Evolutionary conservation across 2,888 invertebrate species (phyloP), one percentile per base, ranked within the genome.

Genomic region (Agriopis aurantiaria): DNA sequence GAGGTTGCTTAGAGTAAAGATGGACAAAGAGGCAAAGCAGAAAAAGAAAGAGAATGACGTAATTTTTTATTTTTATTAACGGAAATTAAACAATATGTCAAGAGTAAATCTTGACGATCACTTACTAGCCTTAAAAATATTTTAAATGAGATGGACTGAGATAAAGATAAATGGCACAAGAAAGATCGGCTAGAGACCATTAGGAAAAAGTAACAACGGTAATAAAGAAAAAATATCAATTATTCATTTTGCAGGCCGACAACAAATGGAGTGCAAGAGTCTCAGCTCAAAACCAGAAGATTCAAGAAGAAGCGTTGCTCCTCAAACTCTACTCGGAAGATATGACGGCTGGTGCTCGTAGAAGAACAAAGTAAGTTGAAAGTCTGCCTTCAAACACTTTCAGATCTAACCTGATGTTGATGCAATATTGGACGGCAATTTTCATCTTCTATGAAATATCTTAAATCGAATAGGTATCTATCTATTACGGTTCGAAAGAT

Each of bases 281-380:
- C 0, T 76, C 87, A 1, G 86, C 87, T 0, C 93, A 94, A 73
- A 92, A 92, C 59, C 81, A 78, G 58, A 94, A 93, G 78, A 87
- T 94, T 55, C 88, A 88, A 72, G 88, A 92, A 75, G 90, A 93
- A 68, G 82, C 85, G 4, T 49, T 91, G 0, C 87, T 94, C 0
- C 81, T 94, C 8, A 90, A 89, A 75, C 59, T 93, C 11, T 94
- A 94, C 75, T 79, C 87, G 0, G 93, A 92, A 45, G 93, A 93
- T 55, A 91, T 92, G 92, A 60, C 79, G 0, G 90, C 92, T 1
- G 85, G 85, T 0, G 86, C 92, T 1, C 75, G 11, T 52, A 85
- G 91, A 67, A 84, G 93, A 74, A 71, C 74, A 0, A 93, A 87
- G 93, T 93, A 82, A 82, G 80, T 59, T n/a, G n/a, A n/a, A 12